phyloP scores from a whole-genome alignment of 2,888 invertebrate species.

The Adineta ricciae region DNA sequence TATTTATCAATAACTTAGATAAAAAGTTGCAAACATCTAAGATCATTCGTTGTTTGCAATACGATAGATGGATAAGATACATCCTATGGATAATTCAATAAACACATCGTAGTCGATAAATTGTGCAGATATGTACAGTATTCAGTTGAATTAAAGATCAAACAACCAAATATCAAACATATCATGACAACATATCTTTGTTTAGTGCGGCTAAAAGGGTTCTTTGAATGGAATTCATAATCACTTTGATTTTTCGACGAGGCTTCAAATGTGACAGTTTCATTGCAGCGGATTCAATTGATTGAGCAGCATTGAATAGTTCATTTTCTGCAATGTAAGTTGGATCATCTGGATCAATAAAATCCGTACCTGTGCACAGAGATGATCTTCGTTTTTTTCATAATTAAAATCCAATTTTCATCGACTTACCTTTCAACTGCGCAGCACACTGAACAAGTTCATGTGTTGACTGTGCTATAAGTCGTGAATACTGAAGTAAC shows the following conservation, averaged over 20 bases:
- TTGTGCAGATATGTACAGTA: constrained; percentile 2
- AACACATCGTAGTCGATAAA: background rate
- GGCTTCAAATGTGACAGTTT: constrained; percentile 83
- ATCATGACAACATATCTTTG: background rate
- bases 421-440: constrained; percentile 71
- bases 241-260: constrained; percentile 66
- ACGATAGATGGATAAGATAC: too few species aligned
- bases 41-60: too few species aligned
- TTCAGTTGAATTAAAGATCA: background rate
- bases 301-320: constrained; percentile 85
- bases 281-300: constrained; percentile 93
- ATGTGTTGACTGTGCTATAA: constrained; percentile 80
- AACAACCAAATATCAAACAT: constrained; percentile 23
- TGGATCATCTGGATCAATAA: constrained; percentile 91
- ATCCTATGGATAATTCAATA: too few species aligned
- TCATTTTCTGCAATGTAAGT: constrained; percentile 96
- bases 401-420: too few species aligned
- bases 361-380: constrained; percentile 62
- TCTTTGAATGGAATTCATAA: background rate
- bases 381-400: too few species aligned
- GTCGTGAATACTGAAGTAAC: constrained; percentile 69
- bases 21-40: too few species aligned
- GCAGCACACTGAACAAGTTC: constrained; percentile 83
- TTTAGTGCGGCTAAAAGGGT: background rate
- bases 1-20: too few species aligned